Percentiles rank a stretch among this genome's conserved stretches.
Conservation (phyloP, 2,888 invertebrate species). For the Tribolium freemani region DNA sequence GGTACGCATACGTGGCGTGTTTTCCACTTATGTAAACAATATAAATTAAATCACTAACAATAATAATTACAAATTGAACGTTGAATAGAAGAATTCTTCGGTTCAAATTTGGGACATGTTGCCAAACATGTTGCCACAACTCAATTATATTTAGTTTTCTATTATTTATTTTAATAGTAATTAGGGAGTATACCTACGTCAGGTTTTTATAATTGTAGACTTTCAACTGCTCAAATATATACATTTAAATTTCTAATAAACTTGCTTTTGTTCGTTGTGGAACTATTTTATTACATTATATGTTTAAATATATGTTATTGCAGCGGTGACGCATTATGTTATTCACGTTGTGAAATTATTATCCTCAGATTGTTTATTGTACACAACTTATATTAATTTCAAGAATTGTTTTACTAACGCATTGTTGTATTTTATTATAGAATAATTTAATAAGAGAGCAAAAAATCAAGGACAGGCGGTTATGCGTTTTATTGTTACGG, state of each 20-base stretch:
- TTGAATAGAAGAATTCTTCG: neutral
- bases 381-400: conserved; percentile 45
- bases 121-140: neutral
- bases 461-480: conserved; percentile 23
- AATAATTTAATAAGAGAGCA: conserved; percentile 26
- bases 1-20: neutral
- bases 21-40: neutral
- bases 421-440: conserved; percentile 33
- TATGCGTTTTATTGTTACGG: neutral
- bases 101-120: neutral
- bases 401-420: conserved; percentile 44
- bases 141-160: conserved; percentile 3
- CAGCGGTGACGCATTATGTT: conserved; percentile 38
- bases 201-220: conserved; percentile 53
- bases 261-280: conserved; percentile 37
- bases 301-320: conserved; percentile 36
- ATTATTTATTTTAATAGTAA: conserved; percentile 20
- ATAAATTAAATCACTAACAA: neutral
- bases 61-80: neutral
- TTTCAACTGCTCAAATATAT: conserved; percentile 55
- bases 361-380: conserved; percentile 45
- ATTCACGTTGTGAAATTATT: conserved; percentile 45
- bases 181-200: conserved; percentile 26
- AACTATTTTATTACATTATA: conserved; percentile 38
- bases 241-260: conserved; percentile 54